Evolutionary conservation across 2,113 vertebrate species (phyloP).

Genomic region (Nyctereutes procyonoides): DNA sequence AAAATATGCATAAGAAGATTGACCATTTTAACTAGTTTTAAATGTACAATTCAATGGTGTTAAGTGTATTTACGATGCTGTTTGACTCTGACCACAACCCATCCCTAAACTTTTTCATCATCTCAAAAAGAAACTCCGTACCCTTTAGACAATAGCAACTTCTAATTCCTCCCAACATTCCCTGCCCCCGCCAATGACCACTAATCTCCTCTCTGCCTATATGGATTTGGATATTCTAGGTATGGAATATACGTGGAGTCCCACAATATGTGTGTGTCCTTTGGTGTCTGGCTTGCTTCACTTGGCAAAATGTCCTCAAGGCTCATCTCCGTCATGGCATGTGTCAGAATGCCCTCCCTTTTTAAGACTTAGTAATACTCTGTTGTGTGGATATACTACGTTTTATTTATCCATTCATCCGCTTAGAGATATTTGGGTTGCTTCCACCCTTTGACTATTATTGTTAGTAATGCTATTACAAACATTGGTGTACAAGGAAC

Average conservation of each 20-base stretch:
- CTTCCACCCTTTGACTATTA: neutral
- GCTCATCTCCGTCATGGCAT: neutral
- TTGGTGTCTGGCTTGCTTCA: neutral
- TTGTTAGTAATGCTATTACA: neutral
- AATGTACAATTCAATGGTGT: neutral
- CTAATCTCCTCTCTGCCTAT: neutral
- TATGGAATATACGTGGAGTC: neutral
- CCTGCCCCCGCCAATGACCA: no score
- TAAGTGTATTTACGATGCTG: neutral
- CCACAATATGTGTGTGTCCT: neutral
- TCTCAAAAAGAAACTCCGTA: neutral
- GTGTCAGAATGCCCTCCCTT: neutral
- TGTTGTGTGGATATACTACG: neutral
- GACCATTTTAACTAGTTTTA: neutral
- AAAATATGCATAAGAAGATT: neutral
- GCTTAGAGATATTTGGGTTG: neutral
- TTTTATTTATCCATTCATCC: neutral
- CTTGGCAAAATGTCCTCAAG: neutral
- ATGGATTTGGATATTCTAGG: neutral
- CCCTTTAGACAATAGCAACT: neutral
- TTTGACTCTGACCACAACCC: neutral
- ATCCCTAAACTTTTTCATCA: neutral
- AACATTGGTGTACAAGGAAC: neutral
- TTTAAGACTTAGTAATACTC: neutral
- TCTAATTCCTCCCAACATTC: neutral